phyloP scores from a whole-genome alignment of 1,140 invertebrate species.

The Coenobita brevimanus region DNA sequence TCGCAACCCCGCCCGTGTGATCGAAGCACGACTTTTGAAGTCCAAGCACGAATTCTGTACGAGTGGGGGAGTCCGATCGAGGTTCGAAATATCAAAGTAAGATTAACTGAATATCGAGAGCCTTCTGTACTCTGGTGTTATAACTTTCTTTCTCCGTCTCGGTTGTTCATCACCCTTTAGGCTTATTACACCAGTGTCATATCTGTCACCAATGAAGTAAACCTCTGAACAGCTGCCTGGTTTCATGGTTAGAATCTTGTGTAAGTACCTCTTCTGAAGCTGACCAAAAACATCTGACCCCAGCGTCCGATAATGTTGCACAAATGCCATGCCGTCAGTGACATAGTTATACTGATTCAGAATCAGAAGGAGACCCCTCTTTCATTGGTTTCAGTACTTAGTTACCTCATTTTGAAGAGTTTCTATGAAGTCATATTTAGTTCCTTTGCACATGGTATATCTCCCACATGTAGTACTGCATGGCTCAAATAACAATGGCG shows the following conservation, averaged over 20 bases:
- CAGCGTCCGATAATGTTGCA: background rate
- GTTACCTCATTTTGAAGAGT: background rate
- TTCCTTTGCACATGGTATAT: background rate
- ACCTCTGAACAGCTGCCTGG: background rate
- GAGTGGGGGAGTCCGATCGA: no score
- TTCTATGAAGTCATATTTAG: background rate
- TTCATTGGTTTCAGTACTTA: background rate
- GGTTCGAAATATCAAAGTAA: no score
- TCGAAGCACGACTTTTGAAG: no score
- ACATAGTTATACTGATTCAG: background rate
- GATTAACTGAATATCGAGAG: no score
- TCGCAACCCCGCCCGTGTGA: no score
- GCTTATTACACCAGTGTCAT: background rate
- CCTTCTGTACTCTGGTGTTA: background rate
- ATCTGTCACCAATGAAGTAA: background rate
- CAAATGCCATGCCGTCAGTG: conserved; percentile 8
- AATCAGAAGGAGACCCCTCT: background rate
- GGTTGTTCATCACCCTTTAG: background rate
- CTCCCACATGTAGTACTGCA: no score
- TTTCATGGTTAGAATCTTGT: no score
- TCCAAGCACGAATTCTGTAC: no score
- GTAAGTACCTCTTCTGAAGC: background rate
- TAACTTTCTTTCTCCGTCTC: background rate
- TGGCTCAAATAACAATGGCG: background rate
- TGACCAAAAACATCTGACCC: background rate